Evolutionary conservation across 2,888 invertebrate species (phyloP).

Genomic region (Hypselothyrea guttata): DNA sequence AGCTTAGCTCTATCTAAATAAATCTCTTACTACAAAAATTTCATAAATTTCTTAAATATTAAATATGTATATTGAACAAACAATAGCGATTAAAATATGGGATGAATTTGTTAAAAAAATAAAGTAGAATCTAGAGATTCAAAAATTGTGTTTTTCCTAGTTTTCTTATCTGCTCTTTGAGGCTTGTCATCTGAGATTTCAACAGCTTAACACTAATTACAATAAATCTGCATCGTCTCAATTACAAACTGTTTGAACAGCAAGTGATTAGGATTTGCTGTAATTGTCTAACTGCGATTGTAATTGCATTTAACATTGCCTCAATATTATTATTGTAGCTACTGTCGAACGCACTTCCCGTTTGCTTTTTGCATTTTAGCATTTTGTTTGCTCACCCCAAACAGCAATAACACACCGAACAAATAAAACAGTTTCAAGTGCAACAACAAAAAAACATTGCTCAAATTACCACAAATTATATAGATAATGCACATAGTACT

Average conservation of each 20-base stretch:
- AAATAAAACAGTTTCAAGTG: constrained; percentile 34
- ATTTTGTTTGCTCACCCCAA: constrained; percentile 65
- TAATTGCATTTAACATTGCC: constrained; percentile 43
- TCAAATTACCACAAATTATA: constrained; percentile 63
- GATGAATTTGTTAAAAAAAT: too few species aligned
- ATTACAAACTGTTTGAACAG: constrained; percentile 23
- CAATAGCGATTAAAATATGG: too few species aligned
- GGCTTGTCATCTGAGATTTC: neutral
- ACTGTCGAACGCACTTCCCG: constrained; percentile 42
- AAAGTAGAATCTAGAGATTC: too few species aligned
- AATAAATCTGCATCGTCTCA: constrained; percentile 34
- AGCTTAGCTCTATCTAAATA: too few species aligned
- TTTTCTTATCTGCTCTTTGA: too few species aligned
- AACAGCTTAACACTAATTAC: constrained; percentile 40
- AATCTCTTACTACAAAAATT: too few species aligned
- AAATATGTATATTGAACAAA: too few species aligned
- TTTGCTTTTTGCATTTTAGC: constrained; percentile 33
- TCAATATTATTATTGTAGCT: constrained; percentile 22
- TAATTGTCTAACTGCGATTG: neutral
- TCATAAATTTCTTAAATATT: too few species aligned
- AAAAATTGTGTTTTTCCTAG: too few species aligned
- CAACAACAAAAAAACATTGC: constrained; percentile 27
- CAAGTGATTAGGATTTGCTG: constrained; percentile 16
- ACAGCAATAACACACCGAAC: constrained; percentile 33
- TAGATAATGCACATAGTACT: constrained; percentile 62